phyloP scores from a whole-genome alignment of 2,888 invertebrate genomes.

The Parasteatoda lunata region DNA sequence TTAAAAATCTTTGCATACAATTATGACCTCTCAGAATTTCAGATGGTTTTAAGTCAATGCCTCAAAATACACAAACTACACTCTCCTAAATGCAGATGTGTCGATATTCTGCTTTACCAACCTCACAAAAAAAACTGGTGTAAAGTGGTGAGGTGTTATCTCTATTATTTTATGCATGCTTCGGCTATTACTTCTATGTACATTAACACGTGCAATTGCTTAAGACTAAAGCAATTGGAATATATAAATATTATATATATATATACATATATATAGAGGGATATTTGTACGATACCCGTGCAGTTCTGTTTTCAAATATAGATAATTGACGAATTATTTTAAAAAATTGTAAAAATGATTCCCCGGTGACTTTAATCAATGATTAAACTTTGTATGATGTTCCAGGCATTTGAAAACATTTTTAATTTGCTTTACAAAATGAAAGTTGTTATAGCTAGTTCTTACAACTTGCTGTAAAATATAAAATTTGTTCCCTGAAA shows the following conservation, averaged over 20 bases:
- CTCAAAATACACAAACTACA: background rate
- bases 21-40: constrained; percentile 3
- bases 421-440: no score
- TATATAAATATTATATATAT: no score
- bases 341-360: background rate
- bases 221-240: background rate
- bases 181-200: background rate
- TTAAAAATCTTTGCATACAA: background rate
- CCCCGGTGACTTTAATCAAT: background rate
- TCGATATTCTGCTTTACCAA: background rate
- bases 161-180: background rate
- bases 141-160: background rate
- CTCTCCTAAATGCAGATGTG: background rate
- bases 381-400: no score
- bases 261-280: background rate
- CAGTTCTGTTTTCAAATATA: background rate
- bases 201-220: background rate
- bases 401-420: no score
- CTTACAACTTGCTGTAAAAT: no score
- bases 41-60: background rate
- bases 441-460: no score
- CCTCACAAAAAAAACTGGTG: background rate
- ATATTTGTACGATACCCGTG: background rate
- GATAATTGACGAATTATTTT: background rate
- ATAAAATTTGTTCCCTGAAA: no score